phyloP scores from a whole-genome alignment of 2,113 vertebrate genomes.

The Phodopus roborovskii region DNA sequence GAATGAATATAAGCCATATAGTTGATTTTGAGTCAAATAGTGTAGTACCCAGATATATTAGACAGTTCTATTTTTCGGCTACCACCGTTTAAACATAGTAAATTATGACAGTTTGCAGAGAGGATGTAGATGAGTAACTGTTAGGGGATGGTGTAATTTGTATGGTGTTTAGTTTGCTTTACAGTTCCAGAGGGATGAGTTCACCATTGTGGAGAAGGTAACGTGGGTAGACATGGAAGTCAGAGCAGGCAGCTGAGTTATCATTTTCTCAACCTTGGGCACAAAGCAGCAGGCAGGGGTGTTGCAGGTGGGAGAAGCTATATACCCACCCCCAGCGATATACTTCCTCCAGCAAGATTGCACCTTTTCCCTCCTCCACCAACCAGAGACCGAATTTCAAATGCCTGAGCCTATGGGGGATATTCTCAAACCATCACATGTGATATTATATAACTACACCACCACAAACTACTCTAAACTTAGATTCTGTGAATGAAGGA shows the following conservation, averaged over 20 bases:
- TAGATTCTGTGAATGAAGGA: not conserved
- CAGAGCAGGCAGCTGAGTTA: not conserved
- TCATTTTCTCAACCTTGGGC: not conserved
- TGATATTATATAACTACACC: not conserved
- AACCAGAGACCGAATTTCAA: not conserved
- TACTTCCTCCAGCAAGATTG: not conserved
- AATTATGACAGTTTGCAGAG: too few relatives aligned
- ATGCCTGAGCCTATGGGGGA: not conserved
- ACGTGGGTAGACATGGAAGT: not conserved
- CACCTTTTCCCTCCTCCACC: not conserved
- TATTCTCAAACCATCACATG: not conserved
- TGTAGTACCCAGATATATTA: not conserved
- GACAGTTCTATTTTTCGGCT: not conserved
- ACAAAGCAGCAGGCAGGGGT: too few relatives aligned
- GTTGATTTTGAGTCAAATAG: not conserved
- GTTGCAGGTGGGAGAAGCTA: not conserved
- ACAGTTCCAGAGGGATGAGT: not conserved
- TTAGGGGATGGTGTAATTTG: not conserved
- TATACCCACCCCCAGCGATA: not conserved
- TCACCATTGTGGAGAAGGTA: not conserved
- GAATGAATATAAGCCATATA: not conserved
- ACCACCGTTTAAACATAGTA: not conserved
- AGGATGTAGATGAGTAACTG: not conserved
- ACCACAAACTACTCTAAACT: not conserved
- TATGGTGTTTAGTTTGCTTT: not conserved